Percentiles rank a stretch among this genome's conserved stretches.
Evolutionary conservation across 1,140 invertebrate genomes (phyloP).

Genomic region (Drosophila ficusphila): DNA sequence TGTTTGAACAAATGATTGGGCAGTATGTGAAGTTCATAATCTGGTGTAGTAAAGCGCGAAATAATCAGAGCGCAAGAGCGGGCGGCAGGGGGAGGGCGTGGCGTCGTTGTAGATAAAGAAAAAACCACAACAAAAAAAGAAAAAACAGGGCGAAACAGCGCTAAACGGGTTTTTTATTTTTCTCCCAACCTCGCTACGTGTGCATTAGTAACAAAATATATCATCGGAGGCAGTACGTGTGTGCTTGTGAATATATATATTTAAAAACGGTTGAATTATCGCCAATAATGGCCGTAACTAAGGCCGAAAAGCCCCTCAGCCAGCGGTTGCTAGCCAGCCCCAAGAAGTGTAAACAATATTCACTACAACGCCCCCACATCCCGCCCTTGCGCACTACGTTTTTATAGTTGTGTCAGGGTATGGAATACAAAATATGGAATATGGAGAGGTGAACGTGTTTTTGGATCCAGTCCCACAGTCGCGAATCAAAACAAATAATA

Average conservation of each 20-base stretch:
- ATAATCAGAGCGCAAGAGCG: constrained; percentile 35
- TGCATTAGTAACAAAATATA: constrained; percentile 55
- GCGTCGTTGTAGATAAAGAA: constrained; percentile 25
- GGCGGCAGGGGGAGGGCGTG: constrained; percentile 32
- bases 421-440: constrained; percentile 14
- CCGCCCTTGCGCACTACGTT: constrained; percentile 38
- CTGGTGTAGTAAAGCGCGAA: constrained; percentile 32
- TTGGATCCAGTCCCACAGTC: constrained; percentile 5
- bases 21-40: constrained; percentile 47
- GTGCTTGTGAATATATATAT: constrained; percentile 5
- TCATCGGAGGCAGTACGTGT: constrained; percentile 30
- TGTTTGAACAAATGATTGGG: constrained; percentile 58
- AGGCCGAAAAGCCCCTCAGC: constrained; percentile 21
- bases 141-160: constrained; percentile 4
- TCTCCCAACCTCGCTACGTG: constrained; percentile 63
- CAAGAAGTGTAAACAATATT: constrained; percentile 39
- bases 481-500: constrained; percentile 34
- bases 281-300: constrained; percentile 30
- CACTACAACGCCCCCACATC: constrained; percentile 10
- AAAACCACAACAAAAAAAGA: constrained; percentile 11
- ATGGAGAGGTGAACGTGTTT: constrained; percentile 39
- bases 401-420: constrained; percentile 41
- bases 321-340: constrained; percentile 32
- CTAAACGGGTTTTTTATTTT: constrained; percentile 61
- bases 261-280: constrained; percentile 38